These are phyloP conservation scores for Coendou prehensilis DNA, from an alignment of 2,797 vertebrate genomes.

Conservation along the genomic window DNA sequence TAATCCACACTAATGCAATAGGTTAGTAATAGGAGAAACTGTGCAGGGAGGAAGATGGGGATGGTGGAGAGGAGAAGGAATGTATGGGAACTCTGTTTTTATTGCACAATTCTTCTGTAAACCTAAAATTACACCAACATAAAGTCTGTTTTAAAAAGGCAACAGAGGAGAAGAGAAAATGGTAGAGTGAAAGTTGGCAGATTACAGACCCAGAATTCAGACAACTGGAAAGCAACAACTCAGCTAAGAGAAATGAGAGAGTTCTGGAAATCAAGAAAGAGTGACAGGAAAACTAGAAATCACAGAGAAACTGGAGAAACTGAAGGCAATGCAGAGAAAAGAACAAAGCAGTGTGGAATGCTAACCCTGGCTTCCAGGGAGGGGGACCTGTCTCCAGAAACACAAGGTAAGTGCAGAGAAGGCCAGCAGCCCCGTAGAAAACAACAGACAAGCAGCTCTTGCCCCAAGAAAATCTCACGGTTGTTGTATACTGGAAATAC, in stretches of 20 bases:
- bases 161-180: neutral
- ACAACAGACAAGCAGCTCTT: neutral
- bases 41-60: too few species aligned
- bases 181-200: neutral
- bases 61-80: neutral
- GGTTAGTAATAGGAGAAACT: neutral
- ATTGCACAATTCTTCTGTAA: conserved; percentile 5
- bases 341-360: neutral
- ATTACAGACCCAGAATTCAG: neutral
- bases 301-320: neutral
- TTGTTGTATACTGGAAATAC: neutral
- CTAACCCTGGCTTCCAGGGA: neutral
- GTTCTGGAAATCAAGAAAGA: neutral
- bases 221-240: neutral
- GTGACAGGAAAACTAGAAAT: neutral
- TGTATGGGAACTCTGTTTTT: neutral
- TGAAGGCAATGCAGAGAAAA: neutral
- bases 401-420: neutral
- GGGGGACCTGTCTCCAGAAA: neutral
- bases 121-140: neutral
- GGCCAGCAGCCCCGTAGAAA: neutral
- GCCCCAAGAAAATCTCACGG: neutral
- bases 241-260: neutral
- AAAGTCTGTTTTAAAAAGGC: neutral
- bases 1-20: neutral